Conservation (phyloP, 1,140 invertebrate genomes). For the Ostrea edulis region DNA sequence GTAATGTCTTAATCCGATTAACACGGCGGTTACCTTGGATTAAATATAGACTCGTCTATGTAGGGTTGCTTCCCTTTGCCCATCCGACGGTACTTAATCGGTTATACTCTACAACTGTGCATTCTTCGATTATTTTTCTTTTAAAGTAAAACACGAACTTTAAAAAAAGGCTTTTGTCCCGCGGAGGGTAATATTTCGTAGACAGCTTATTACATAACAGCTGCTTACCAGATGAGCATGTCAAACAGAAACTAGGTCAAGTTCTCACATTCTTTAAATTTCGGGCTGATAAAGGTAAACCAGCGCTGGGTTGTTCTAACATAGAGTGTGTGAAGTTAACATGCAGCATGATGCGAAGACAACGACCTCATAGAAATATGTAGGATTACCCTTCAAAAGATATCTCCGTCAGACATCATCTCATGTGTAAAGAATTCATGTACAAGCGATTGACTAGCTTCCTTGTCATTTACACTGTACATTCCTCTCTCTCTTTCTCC, state of each 20-base stretch:
- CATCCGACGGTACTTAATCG: not conserved
- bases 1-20: no score
- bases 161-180: not conserved
- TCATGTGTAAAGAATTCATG: no score
- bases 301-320: not conserved
- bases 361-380: not conserved
- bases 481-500: no score
- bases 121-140: not conserved
- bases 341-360: no score
- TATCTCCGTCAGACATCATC: no score
- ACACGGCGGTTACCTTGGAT: no score
- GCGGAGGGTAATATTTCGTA: not conserved
- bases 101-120: not conserved
- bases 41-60: not conserved
- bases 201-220: not conserved
- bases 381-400: no score
- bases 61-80: slow-evolving; percentile 4
- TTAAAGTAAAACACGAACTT: not conserved
- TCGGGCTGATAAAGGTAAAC: not conserved
- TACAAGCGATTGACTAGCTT: no score
- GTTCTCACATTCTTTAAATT: not conserved
- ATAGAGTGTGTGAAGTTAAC: not conserved
- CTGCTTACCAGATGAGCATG: not conserved
- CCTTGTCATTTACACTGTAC: not conserved
- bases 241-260: not conserved